Conservation (phyloP, 2,888 invertebrate species). For the Drosophila dives region DNA sequence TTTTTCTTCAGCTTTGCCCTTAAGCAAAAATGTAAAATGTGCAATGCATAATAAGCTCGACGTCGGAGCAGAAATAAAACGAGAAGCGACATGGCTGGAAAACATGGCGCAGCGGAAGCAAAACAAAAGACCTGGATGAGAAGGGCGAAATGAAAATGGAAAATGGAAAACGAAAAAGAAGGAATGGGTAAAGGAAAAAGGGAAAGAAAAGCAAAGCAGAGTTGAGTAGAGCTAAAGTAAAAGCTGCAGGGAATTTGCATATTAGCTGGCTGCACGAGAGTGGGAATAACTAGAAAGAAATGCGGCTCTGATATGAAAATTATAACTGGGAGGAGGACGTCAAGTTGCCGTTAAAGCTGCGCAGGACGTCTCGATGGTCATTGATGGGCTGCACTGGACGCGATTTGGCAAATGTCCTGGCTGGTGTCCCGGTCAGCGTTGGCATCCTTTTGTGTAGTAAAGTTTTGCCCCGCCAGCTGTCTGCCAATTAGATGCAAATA, state of each 20-base stretch:
- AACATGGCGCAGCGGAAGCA: constrained; percentile 72
- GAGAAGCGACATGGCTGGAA: constrained; percentile 49
- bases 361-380: constrained; percentile 53
- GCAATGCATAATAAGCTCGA: constrained; percentile 78
- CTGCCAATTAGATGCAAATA: constrained; percentile 78
- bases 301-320: constrained; percentile 8
- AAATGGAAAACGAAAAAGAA: constrained; percentile 15
- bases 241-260: constrained; percentile 77
- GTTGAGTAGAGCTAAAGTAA: constrained; percentile 59
- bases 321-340: constrained; percentile 21
- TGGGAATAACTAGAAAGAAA: constrained; percentile 32
- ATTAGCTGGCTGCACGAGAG: constrained; percentile 64
- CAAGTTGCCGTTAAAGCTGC: constrained; percentile 57
- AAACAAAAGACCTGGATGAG: constrained; percentile 65
- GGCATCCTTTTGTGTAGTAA: constrained; percentile 42
- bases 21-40: constrained; percentile 76
- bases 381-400: constrained; percentile 50
- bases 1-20: constrained; percentile 28
- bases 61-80: constrained; percentile 41
- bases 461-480: constrained; percentile 55
- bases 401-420: neutral
- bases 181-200: constrained; percentile 13
- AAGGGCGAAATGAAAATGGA: neutral
- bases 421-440: constrained; percentile 21
- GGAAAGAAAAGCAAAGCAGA: constrained; percentile 42